Evolutionary conservation across 1,140 invertebrate genomes (phyloP).

Genomic region (Pseudomyrmex flavicornis): DNA sequence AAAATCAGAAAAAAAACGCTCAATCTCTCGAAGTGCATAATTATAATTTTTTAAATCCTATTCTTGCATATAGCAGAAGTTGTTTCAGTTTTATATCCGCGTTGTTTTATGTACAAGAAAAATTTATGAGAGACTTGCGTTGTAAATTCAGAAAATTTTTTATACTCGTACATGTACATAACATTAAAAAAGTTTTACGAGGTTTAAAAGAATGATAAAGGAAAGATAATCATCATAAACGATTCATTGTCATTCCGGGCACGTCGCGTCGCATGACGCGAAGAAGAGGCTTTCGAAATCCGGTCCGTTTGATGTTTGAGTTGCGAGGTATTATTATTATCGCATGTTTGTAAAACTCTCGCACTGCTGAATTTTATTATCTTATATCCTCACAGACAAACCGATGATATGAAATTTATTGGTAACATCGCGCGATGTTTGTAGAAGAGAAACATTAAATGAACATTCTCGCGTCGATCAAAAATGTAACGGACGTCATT

Average conservation of each 20-base stretch:
- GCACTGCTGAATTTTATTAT: conserved; percentile 41
- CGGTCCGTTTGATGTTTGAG: conserved; percentile 60
- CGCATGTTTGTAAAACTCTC: conserved; percentile 3
- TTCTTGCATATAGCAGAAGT: neutral
- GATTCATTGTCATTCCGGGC: conserved; percentile 32
- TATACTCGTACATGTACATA: too few relatives aligned
- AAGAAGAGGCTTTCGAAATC: conserved; percentile 42
- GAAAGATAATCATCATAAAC: conserved; percentile 4
- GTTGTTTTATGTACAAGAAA: neutral
- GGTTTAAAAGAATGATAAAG: neutral
- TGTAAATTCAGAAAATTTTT: neutral
- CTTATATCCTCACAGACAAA: conserved; percentile 2
- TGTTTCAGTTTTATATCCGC: too few relatives aligned
- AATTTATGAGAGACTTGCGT: neutral
- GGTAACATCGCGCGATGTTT: neutral
- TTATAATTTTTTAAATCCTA: neutral
- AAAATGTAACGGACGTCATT: conserved; percentile 36
- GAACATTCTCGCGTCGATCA: conserved; percentile 7
- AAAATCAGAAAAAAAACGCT: conserved; percentile 5
- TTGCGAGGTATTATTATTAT: neutral
- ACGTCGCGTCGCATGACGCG: conserved; percentile 2
- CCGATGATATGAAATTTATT: conserved; percentile 40
- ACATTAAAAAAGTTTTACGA: neutral
- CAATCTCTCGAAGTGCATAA: neutral
- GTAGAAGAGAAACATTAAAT: conserved; percentile 16